Evolutionary conservation across 2,888 invertebrate genomes (phyloP).

Genomic region (Scaptomyza caliginosa): DNA sequence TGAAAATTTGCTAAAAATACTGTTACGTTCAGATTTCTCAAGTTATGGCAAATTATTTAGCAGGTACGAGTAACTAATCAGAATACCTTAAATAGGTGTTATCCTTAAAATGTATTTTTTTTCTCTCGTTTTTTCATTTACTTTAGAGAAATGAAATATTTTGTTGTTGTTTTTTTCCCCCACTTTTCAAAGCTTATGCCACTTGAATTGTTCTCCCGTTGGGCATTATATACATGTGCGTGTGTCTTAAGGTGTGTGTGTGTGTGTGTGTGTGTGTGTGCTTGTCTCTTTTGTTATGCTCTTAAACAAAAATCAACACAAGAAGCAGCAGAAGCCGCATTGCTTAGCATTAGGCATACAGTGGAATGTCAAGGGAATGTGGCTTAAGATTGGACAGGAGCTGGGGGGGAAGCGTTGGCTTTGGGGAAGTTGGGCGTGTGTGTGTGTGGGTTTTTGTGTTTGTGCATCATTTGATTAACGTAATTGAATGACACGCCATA

Average conservation of each 20-base stretch:
- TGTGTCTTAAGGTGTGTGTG: slow-evolving; percentile 9
- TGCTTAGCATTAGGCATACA: slow-evolving; percentile 40
- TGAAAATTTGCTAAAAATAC: background rate
- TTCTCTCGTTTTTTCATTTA: slow-evolving; percentile 2
- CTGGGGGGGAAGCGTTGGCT: background rate
- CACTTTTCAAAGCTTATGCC: slow-evolving; percentile 26
- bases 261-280: slow-evolving; percentile 7
- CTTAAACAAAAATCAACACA: slow-evolving; percentile 63
- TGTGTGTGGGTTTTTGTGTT: slow-evolving; percentile 47
- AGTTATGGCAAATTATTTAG: background rate
- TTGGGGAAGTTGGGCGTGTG: no score
- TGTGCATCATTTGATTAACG: slow-evolving; percentile 77
- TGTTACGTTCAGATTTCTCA: background rate
- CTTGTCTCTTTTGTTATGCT: slow-evolving; percentile 45
- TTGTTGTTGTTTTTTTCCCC: background rate
- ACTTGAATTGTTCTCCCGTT: slow-evolving; percentile 27
- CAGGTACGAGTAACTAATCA: background rate
- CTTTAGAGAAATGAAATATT: slow-evolving; percentile 19
- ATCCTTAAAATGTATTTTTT: background rate
- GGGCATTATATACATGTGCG: slow-evolving; percentile 24
- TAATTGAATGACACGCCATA: slow-evolving; percentile 77
- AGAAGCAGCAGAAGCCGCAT: slow-evolving; percentile 40
- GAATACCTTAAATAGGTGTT: background rate
- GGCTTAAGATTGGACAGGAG: background rate
- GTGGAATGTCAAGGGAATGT: slow-evolving; percentile 32